Evolutionary conservation across 1,140 invertebrate species (phyloP), one percentile per base, ranked within the genome.

Genomic region (Zaprionus inermis): DNA sequence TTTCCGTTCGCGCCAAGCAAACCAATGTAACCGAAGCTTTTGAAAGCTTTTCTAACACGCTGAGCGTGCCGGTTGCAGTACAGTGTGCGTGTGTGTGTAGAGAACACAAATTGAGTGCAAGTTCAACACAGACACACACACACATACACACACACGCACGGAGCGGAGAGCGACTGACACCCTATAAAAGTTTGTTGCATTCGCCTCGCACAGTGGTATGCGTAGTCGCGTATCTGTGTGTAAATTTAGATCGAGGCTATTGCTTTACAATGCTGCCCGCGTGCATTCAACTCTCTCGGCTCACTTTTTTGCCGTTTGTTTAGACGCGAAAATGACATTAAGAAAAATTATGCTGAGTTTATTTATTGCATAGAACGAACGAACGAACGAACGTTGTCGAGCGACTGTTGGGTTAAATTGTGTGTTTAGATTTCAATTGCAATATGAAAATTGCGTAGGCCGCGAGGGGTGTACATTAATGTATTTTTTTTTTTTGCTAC

Each of bases 161-260:
- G 65, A 57, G 52, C 51, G 18, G 16, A 20, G 7, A 20, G n/a
- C 9, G 16, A 18, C 0, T 64, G 63, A 73, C 75, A 76, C 30
- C 72, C 36, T 56, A 20, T 20, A 24, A 24, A 72, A 52, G 38
- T 59, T 30, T 28, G 32, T 46, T 18, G 22, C 36, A 63, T 22
- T 51, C 68, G 65, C 65, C 58, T 24, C 32, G 30, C 44, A 49
- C 11, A 49, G 20, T 71, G 34, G 65, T 76, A 69, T 68, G 64
- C 55, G 58, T 60, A 38, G 38, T 51, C 71, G 65, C 28, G 70
- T 90, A 74, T 85, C 72, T 86, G 65, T 90, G 80, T 90, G 82
- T 83, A 83, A 88, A 90, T 90, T 78, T 90, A 83, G 88, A 90
- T 90, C 88, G 88, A 90, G 88, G 88, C 71, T 90, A 88, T 84